These are phyloP conservation scores for Apamea crenata DNA, from an alignment of 2,888 invertebrate species.

Conservation along the genomic window DNA sequence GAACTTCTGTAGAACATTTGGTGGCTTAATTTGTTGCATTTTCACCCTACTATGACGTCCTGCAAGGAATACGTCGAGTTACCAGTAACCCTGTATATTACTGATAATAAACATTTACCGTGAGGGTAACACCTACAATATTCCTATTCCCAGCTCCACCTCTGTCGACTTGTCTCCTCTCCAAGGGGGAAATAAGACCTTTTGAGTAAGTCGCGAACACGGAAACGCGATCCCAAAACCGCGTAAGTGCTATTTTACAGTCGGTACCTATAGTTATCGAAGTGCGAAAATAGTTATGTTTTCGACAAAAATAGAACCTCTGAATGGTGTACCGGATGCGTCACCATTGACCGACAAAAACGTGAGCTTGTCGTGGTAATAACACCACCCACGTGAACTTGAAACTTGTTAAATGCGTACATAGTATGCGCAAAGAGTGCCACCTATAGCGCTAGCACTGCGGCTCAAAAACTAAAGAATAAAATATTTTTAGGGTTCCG, in stretches of 20 bases:
- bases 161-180: background rate
- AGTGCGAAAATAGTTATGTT: slow-evolving; percentile 24
- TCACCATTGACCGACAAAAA: background rate
- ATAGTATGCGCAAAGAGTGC: background rate
- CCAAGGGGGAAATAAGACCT: background rate
- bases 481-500: background rate
- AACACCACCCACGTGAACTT: slow-evolving; percentile 6
- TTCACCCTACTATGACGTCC: too few relatives aligned
- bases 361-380: background rate
- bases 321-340: background rate
- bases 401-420: background rate
- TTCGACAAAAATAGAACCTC: slow-evolving; percentile 7
- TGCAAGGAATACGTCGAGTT: too few relatives aligned
- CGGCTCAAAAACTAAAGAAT: background rate
- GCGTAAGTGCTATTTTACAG: background rate
- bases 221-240: background rate
- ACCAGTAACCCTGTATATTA: too few relatives aligned
- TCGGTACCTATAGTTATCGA: background rate
- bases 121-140: too few relatives aligned
- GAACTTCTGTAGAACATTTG: too few relatives aligned
- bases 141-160: background rate
- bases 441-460: background rate
- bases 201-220: background rate
- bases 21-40: too few relatives aligned
- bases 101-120: background rate